A percentile compares a stretch with the other conserved stretches of the same genome.
Conservation (phyloP, 2,113 vertebrate genomes). For the Pithys albifrons region DNA sequence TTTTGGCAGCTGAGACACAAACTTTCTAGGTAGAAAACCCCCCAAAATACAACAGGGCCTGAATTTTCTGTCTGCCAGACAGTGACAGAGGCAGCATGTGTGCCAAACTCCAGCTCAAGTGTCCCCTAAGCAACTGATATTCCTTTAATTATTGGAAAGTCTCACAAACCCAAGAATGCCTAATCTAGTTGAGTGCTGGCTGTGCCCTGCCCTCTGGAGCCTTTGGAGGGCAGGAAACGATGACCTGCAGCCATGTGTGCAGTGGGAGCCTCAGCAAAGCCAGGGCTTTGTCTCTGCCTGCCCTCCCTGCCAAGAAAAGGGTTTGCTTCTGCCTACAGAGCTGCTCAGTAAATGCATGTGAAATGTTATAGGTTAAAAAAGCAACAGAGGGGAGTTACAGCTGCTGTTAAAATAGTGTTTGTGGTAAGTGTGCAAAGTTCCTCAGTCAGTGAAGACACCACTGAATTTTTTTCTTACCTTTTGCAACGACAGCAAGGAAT, state of each 20-base stretch:
- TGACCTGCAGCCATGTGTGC: neutral
- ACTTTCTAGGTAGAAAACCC: constrained; percentile 53
- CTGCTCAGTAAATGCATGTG: neutral
- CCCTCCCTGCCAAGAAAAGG: neutral
- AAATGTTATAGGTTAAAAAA: neutral
- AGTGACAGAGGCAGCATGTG: neutral
- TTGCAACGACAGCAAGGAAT: neutral
- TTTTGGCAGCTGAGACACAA: constrained; percentile 48
- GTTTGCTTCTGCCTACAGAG: neutral
- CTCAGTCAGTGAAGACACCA: neutral
- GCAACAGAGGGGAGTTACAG: neutral
- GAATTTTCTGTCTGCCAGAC: constrained; percentile 24
- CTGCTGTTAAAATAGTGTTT: neutral
- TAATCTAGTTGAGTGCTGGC: neutral
- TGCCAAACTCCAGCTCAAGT: constrained; percentile 1
- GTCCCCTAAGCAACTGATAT: neutral
- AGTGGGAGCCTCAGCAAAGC: too few relatives aligned
- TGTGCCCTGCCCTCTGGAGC: neutral
- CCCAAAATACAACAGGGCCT: constrained; percentile 58
- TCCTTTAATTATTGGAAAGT: neutral
- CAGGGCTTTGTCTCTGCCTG: neutral
- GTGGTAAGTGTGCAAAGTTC: neutral
- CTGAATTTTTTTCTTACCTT: neutral
- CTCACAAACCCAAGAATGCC: neutral
- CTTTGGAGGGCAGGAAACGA: neutral